Evolutionary conservation across 2,888 invertebrate genomes (phyloP), one percentile per base, ranked within the genome.

Genomic region (Smittia aterrima): DNA sequence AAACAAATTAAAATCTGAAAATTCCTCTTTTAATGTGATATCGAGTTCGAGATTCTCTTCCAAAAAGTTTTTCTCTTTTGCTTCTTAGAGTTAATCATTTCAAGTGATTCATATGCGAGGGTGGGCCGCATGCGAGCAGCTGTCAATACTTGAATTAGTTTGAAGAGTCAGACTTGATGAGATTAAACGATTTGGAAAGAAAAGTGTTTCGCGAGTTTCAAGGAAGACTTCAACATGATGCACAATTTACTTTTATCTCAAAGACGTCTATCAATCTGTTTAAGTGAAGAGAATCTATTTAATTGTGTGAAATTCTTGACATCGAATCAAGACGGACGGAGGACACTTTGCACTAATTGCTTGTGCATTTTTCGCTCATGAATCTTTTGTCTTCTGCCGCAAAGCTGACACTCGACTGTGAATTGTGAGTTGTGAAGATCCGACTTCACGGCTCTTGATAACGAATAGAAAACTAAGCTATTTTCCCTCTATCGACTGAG

Each of bases 41-140:
- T 58, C 58, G 18, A 22, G 22, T 58, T 58, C 9, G 7, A 4
- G 38, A 58, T 58, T 58, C n/a, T 58, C 22, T 22, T 22, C 18
- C 58, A 22, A 18, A 58, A 38, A 38, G n/a, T n/a, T 38, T 58
- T 58, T 58, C 58, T 7, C n/a, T n/a, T n/a, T n/a, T n/a, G n/a
- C n/a, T n/a, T n/a, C n/a, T 22, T 20, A 7, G 22, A 58, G 58
- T 58, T 58, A 18, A 58, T 58, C 58, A 58, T 20, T 18, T n/a
- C n/a, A n/a, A n/a, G n/a, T n/a, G n/a, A n/a, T n/a, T n/a, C n/a
- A n/a, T n/a, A n/a, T 18, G 58, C 58, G 58, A 58, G 58, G 20
- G 58, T 58, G 22, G 18, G n/a, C 58, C 11, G 24, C 22, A 25
- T 66, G 66, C 25, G 24, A 68, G 47, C 68, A 68, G 68, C 68